Conservation (phyloP, 1,140 invertebrate genomes). For the Leptopilina clavipes region DNA sequence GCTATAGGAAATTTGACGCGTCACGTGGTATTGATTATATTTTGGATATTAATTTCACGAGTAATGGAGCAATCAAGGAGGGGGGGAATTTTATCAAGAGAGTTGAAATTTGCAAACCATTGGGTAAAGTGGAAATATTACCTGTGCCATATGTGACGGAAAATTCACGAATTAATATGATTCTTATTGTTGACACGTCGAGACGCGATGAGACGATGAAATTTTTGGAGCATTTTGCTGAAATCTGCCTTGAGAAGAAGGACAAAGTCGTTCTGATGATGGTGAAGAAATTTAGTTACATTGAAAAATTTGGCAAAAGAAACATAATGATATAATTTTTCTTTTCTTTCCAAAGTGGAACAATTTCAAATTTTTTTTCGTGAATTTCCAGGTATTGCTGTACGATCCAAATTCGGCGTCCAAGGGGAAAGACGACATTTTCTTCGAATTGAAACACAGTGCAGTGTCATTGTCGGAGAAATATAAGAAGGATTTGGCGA, state of each 20-base stretch:
- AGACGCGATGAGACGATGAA: constrained; percentile 75
- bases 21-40: constrained; percentile 92
- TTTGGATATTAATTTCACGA: constrained; percentile 81
- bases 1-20: constrained; percentile 90
- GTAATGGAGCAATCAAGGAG: constrained; percentile 60
- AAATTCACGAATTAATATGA: constrained; percentile 85
- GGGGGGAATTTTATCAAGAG: constrained; percentile 71
- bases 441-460: constrained; percentile 79
- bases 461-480: constrained; percentile 80
- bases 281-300: no score
- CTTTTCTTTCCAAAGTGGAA: constrained; percentile 32
- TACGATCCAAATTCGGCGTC: constrained; percentile 78
- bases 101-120: constrained; percentile 84
- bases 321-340: no score
- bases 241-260: constrained; percentile 82
- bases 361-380: constrained; percentile 52
- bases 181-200: constrained; percentile 79
- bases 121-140: constrained; percentile 89
- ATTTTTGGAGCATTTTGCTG: constrained; percentile 84
- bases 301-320: no score
- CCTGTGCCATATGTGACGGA: constrained; percentile 94
- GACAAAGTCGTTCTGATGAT: constrained; percentile 86
- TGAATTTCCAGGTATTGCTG: constrained; percentile 78
- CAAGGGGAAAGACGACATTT: constrained; percentile 81
- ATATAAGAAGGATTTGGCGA: constrained; percentile 81